Evolutionary conservation across 1,140 invertebrate species (phyloP), one percentile per base, ranked within the genome.

Genomic region (Diachasma alloeum): DNA sequence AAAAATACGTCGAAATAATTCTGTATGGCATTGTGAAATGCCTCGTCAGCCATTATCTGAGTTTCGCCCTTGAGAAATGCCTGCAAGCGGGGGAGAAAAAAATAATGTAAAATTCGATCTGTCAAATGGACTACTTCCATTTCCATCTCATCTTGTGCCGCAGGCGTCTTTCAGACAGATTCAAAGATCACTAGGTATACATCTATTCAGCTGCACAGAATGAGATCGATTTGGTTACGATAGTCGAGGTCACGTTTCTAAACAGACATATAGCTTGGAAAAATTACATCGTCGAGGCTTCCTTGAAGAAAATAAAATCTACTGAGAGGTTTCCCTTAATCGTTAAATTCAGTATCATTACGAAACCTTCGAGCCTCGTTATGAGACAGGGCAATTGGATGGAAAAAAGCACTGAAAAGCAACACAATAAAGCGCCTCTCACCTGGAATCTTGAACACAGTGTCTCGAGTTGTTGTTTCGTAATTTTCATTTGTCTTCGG

Each of bases 1-100:
- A 99, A 91, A 91, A 99, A 99, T 48, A 99, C 96, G 87, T 99
- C 98, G 87, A 94, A 95, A 91, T 99, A 99, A 84, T 95, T 97
- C 87, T 99, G 97, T 44, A 99, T 96, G 22, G 98, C 98, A 90
- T 99, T 99, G 87, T 97, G 98, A 87, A 99, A 99, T 72, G 98
- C 98, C 90, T 99, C 98, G 89, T 99, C 98, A 13, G 98, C 97
- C 89, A 98, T 95, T 86, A 99, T 99, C 88, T 97, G 96, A 5
- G 97, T 98, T 89, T 99, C 98, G 17, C 98, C 96, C 91, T 96
- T 97, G 71, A 97, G 90, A 88, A 97, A 97, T 83, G 94, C 93
- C 96, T 97, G 90, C 6, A 86, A 86, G 69, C 44, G 53, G 36
- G 26, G n/a, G 15, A 48, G 19, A 63, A 63, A 63, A 26, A 31